These are phyloP conservation scores for Hydrozoanthus tunicans DNA, from an alignment of 64 coral and sea anemone genomes.

Conservation along the genomic window DNA sequence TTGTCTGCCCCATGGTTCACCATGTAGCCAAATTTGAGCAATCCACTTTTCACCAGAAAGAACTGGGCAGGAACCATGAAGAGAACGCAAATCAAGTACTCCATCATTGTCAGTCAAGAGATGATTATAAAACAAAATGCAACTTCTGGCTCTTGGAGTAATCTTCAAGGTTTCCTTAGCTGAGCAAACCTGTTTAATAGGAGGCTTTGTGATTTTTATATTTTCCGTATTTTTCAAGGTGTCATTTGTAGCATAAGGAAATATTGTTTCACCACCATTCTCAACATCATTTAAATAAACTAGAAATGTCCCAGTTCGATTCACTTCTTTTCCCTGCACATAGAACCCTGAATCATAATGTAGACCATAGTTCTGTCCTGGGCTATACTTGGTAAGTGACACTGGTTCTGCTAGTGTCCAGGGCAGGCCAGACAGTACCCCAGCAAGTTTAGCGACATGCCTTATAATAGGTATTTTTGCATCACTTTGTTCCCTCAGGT, in stretches of 20 bases:
- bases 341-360: constrained; percentile 88
- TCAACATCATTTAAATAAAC: constrained; percentile 82
- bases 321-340: constrained; percentile 67
- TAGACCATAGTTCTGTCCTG: constrained; percentile 73
- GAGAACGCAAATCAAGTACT: constrained; percentile 60
- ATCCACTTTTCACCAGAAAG: constrained; percentile 76
- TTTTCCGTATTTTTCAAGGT: neutral
- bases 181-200: constrained; percentile 53
- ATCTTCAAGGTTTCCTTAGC: constrained; percentile 47
- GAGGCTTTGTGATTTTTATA: constrained; percentile 50
- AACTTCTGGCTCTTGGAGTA: constrained; percentile 56
- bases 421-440: constrained; percentile 65
- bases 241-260: constrained; percentile 78
- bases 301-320: constrained; percentile 68
- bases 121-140: constrained; percentile 80
- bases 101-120: constrained; percentile 23
- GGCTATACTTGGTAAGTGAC: constrained; percentile 76
- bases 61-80: constrained; percentile 87
- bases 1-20: constrained; percentile 54
- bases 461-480: constrained; percentile 62
- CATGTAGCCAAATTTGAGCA: constrained; percentile 83
- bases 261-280: constrained; percentile 83
- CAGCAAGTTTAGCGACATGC: constrained; percentile 70
- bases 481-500: constrained; percentile 62
- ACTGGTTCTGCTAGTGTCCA: constrained; percentile 82